phyloP scores from a whole-genome alignment of 2,797 vertebrate genomes.

The Anguilla marmorata region DNA sequence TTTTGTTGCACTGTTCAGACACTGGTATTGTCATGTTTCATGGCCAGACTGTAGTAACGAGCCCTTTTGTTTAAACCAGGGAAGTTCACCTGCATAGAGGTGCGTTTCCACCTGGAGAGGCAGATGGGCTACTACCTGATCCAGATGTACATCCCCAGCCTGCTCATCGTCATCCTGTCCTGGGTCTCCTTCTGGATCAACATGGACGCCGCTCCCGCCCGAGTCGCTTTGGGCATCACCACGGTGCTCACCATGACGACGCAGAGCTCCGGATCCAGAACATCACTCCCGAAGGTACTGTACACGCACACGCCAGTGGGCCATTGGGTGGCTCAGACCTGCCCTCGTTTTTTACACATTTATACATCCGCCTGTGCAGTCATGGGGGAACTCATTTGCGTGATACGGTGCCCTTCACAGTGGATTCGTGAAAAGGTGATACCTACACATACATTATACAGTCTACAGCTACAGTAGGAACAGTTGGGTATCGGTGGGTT shows the following conservation, averaged over 20 bases:
- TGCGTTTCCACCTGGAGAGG: slow-evolving; percentile 76
- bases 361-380: not conserved
- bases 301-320: too few species aligned
- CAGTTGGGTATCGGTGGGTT: not conserved
- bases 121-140: slow-evolving; percentile 81
- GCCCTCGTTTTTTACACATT: not conserved
- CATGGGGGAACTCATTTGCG: not conserved
- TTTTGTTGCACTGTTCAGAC: not conserved
- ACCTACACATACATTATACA: not conserved
- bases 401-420: not conserved
- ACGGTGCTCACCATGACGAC: slow-evolving; percentile 97
- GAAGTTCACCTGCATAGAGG: slow-evolving; percentile 78
- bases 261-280: slow-evolving; percentile 89
- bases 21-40: not conserved
- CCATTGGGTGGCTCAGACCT: not conserved
- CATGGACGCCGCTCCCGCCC: slow-evolving; percentile 90
- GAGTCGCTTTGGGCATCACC: slow-evolving; percentile 91
- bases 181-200: slow-evolving; percentile 98
- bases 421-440: not conserved
- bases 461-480: too few species aligned
- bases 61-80: slow-evolving; percentile 53
- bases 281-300: slow-evolving; percentile 80
- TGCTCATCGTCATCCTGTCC: slow-evolving; percentile 92
- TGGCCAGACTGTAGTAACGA: not conserved
- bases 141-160: slow-evolving; percentile 87